Evolutionary conservation across 2,113 vertebrate species (phyloP).

Genomic region (Atrichornis clamosus): DNA sequence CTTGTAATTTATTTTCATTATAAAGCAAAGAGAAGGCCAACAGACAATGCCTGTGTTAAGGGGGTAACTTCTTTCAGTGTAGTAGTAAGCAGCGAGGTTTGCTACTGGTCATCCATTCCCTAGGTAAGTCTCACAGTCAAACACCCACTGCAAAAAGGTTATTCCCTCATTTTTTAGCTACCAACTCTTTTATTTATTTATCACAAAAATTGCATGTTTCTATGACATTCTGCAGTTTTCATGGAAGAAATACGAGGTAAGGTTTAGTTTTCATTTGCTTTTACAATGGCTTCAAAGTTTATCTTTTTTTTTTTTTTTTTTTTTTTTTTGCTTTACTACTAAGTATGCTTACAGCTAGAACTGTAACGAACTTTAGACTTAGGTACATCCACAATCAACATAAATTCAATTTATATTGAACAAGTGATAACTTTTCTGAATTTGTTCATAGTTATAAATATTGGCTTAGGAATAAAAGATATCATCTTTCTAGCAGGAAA

Average conservation of each 20-base stretch:
- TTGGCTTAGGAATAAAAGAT: not conserved
- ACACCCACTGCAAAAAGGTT: not conserved
- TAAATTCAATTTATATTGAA: not conserved
- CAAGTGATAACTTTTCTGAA: not conserved
- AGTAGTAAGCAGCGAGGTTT: not conserved
- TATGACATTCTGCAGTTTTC: not conserved
- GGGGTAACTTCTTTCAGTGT: not conserved
- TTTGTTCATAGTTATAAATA: not conserved
- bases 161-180: not conserved
- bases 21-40: not conserved
- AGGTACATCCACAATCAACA: not conserved
- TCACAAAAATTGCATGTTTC: not conserved
- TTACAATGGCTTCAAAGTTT: not conserved
- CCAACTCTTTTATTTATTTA: not conserved
- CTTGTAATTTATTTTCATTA: not conserved
- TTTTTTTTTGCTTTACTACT: not conserved
- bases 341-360: not conserved
- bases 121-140: not conserved
- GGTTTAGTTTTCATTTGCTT: not conserved
- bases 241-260: not conserved
- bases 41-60: not conserved
- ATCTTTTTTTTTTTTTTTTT: not conserved
- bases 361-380: not conserved
- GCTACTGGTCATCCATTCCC: no score
- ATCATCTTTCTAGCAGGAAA: not conserved